Evolutionary conservation across 1,140 invertebrate genomes (phyloP).

Genomic region (Philaenus spumarius): DNA sequence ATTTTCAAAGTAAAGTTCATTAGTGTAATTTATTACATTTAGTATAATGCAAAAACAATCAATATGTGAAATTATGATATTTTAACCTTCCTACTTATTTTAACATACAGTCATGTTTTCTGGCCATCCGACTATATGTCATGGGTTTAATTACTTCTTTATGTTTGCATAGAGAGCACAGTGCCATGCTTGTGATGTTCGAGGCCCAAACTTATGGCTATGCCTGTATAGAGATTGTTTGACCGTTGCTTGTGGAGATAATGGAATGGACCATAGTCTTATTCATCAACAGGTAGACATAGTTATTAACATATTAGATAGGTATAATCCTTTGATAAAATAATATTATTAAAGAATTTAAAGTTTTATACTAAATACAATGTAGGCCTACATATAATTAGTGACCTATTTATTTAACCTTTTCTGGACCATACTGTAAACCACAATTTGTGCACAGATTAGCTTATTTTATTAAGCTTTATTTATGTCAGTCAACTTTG

Average conservation of each 20-base stretch:
- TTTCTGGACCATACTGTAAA: too few relatives aligned
- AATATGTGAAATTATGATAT: neutral
- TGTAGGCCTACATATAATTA: too few relatives aligned
- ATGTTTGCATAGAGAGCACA: conserved; percentile 25
- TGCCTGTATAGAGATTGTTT: conserved; percentile 71
- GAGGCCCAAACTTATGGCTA: conserved; percentile 73
- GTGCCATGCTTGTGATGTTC: conserved; percentile 54
- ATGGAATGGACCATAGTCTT: conserved; percentile 68
- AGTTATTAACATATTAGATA: too few relatives aligned
- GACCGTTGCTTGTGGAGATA: conserved; percentile 71
- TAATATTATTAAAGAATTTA: too few relatives aligned
- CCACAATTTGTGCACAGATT: too few relatives aligned
- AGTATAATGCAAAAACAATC: too few relatives aligned
- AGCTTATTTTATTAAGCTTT: too few relatives aligned
- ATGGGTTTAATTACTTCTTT: neutral
- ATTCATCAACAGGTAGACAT: conserved; percentile 59
- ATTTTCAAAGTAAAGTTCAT: neutral
- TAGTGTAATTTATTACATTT: neutral
- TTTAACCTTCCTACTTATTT: neutral
- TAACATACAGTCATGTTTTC: neutral
- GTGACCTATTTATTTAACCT: too few relatives aligned
- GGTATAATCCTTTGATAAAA: too few relatives aligned
- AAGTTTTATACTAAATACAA: too few relatives aligned
- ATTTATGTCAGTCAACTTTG: too few relatives aligned
- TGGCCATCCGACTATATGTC: neutral